Conservation (phyloP, 2,113 vertebrate genomes). For the Echinops telfairi region DNA sequence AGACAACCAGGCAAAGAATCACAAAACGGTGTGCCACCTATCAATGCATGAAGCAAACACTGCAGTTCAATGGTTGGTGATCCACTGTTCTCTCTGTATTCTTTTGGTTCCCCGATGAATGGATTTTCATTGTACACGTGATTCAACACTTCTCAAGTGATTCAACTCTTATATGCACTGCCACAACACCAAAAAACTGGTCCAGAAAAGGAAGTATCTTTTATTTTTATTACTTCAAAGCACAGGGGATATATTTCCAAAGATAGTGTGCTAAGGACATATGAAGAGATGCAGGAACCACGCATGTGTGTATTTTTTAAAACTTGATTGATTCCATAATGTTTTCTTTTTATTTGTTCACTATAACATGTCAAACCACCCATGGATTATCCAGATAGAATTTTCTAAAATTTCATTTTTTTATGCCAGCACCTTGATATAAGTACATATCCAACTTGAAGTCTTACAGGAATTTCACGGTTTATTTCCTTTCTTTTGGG, state of each 20-base stretch:
- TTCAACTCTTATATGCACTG: not conserved
- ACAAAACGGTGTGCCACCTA: not conserved
- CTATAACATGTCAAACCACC: not conserved
- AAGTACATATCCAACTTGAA: not conserved
- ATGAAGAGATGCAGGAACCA: not conserved
- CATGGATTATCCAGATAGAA: not conserved
- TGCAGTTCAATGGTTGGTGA: not conserved
- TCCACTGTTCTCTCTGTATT: not conserved
- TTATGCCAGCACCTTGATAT: slow-evolving; percentile 32
- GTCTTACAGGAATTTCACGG: not conserved
- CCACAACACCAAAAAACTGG: not conserved
- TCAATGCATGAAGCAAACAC: not conserved
- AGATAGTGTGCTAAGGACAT: slow-evolving; percentile 21
- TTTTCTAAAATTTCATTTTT: slow-evolving; percentile 43
- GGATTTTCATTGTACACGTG: slow-evolving; percentile 44
- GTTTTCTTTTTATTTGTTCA: not conserved
- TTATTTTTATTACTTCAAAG: slow-evolving; percentile 21
- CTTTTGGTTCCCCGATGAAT: not conserved
- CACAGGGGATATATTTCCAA: slow-evolving; percentile 32
- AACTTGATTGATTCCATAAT: not conserved
- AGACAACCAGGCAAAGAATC: not conserved
- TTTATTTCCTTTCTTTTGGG: not conserved
- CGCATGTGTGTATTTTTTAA: not conserved
- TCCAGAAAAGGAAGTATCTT: not conserved
- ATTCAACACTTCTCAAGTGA: not conserved